These are phyloP conservation scores for Trichopoda pennipes DNA, from an alignment of 2,888 invertebrate genomes.

Conservation along the genomic window DNA sequence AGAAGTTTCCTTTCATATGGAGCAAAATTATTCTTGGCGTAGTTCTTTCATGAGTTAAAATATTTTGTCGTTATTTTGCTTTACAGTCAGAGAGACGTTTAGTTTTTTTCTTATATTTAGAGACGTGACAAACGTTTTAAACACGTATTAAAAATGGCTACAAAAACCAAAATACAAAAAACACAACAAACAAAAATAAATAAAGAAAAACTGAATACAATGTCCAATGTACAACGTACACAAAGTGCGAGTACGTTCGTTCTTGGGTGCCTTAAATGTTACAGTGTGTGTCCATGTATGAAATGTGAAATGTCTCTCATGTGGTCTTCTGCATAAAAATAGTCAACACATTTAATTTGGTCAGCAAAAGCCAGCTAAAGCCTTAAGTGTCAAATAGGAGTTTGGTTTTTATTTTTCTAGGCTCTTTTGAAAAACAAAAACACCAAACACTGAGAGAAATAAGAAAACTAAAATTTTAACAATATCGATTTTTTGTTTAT, in stretches of 20 bases:
- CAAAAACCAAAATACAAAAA: neutral
- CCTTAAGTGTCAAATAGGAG: slow-evolving; percentile 61
- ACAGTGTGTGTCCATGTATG: neutral
- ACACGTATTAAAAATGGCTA: slow-evolving; percentile 62
- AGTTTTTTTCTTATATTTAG: slow-evolving; percentile 52
- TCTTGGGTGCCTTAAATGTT: slow-evolving; percentile 11
- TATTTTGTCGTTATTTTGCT: slow-evolving; percentile 36
- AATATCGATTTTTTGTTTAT: no score
- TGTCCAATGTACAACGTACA: slow-evolving; percentile 42
- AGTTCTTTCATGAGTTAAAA: slow-evolving; percentile 35
- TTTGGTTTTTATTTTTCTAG: slow-evolving; percentile 34
- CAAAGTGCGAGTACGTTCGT: neutral
- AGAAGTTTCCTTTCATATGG: slow-evolving; percentile 1
- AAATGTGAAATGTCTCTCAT: slow-evolving; percentile 51
- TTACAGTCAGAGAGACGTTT: slow-evolving; percentile 51
- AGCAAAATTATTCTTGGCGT: slow-evolving; percentile 18
- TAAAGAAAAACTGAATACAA: no score
- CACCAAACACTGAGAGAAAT: slow-evolving; percentile 40
- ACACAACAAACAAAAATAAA: neutral
- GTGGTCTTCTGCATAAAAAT: slow-evolving; percentile 59
- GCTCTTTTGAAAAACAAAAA: neutral
- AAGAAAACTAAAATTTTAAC: neutral
- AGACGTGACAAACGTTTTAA: slow-evolving; percentile 68
- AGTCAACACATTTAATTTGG: slow-evolving; percentile 40
- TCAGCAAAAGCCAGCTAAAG: slow-evolving; percentile 40